Conservation (phyloP, 2,797 vertebrate genomes). For the Labeo calbasu region DNA sequence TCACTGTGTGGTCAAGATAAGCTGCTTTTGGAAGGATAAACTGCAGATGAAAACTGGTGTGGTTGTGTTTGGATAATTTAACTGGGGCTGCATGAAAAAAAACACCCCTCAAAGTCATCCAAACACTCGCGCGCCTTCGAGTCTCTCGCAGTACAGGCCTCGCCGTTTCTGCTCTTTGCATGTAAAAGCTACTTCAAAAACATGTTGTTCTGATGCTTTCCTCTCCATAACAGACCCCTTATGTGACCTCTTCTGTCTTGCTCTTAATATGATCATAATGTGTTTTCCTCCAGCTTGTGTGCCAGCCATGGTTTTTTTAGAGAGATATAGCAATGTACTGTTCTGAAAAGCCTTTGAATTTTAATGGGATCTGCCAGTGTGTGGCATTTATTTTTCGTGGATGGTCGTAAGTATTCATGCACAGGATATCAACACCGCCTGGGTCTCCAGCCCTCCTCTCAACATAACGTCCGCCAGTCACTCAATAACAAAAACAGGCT, state of each 20-base stretch:
- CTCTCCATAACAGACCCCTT: constrained; percentile 31
- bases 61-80: constrained; percentile 80
- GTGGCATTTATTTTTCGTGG: constrained; percentile 49
- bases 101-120: constrained; percentile 74
- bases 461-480: constrained; percentile 64
- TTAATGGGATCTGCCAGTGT: constrained; percentile 47
- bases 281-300: constrained; percentile 49
- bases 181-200: constrained; percentile 36
- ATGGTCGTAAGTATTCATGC: constrained; percentile 35
- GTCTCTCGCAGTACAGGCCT: constrained; percentile 68
- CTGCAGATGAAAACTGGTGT: constrained; percentile 77
- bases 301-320: constrained; percentile 32
- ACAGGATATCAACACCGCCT: constrained; percentile 50
- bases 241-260: constrained; percentile 23
- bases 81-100: constrained; percentile 66
- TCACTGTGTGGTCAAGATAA: constrained; percentile 78
- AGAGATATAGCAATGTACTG: constrained; percentile 32
- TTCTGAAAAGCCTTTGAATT: constrained; percentile 50
- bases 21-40: constrained; percentile 66
- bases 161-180: constrained; percentile 28
- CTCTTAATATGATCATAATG: constrained; percentile 40
- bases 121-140: constrained; percentile 70
- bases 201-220: constrained; percentile 49
- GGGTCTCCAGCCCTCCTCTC: constrained; percentile 37
- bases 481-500: constrained; percentile 42